These are phyloP conservation scores for Mythimna lalbum DNA, from an alignment of 2,888 invertebrate species.

Conservation along the genomic window DNA sequence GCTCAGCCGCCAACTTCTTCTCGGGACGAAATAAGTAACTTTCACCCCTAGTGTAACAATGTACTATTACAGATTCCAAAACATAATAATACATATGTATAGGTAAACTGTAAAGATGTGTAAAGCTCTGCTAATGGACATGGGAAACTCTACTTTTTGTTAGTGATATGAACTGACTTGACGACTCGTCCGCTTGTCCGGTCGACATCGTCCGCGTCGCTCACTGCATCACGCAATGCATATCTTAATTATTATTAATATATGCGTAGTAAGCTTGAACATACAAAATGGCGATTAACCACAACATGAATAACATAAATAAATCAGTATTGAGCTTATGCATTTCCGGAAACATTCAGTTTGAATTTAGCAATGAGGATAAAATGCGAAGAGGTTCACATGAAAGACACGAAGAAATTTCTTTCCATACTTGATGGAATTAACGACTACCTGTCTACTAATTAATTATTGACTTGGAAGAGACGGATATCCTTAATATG, in stretches of 20 bases:
- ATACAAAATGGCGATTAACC: conserved; percentile 16
- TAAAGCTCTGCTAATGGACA: conserved; percentile 49
- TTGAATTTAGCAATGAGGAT: conserved; percentile 3
- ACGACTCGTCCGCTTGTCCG: conserved; percentile 44
- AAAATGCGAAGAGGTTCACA: conserved; percentile 3
- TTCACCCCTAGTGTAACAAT: too few species aligned
- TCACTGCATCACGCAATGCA: conserved; percentile 51
- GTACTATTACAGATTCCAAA: background rate
- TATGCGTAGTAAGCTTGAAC: conserved; percentile 44
- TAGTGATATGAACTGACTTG: conserved; percentile 52
- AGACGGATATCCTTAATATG: conserved; percentile 28
- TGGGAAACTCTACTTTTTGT: conserved; percentile 53
- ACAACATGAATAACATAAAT: conserved; percentile 19
- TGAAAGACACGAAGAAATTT: background rate
- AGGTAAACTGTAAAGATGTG: conserved; percentile 34
- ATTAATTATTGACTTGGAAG: conserved; percentile 21
- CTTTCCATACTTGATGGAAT: conserved; percentile 10
- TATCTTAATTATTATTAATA: conserved; percentile 51
- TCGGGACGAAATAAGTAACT: too few species aligned
- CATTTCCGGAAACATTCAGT: background rate
- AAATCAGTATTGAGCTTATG: conserved; percentile 6
- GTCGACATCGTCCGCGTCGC: conserved; percentile 22
- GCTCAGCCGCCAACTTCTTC: too few species aligned
- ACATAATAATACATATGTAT: conserved; percentile 20
- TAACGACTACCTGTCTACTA: conserved; percentile 16